Evolutionary conservation across 2,113 vertebrate genomes (phyloP).

Genomic region (Pterocles orientalis): DNA sequence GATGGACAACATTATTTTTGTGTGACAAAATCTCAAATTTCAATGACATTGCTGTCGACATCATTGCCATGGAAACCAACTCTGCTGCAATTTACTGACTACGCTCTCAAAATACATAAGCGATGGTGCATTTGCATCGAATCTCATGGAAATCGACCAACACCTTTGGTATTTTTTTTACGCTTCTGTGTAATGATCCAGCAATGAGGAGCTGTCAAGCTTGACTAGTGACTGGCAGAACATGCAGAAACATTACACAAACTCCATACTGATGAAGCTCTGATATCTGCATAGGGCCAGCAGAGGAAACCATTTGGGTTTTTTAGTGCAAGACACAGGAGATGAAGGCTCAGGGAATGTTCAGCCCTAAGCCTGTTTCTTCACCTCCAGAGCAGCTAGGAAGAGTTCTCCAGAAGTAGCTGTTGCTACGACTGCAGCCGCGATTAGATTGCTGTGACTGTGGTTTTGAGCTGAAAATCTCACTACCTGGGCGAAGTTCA

Average conservation of each 20-base stretch:
- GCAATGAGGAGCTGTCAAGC: background rate
- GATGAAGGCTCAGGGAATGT: background rate
- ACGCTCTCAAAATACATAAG: background rate
- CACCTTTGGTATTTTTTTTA: conserved; percentile 2
- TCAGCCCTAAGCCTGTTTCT: background rate
- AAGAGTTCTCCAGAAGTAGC: background rate
- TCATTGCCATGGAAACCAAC: conserved; percentile 32
- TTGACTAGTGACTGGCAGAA: background rate
- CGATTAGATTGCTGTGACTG: background rate
- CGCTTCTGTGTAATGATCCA: conserved; percentile 19
- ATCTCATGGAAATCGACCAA: background rate
- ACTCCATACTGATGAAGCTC: background rate
- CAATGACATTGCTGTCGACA: background rate
- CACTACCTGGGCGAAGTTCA: background rate
- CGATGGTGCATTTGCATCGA: background rate
- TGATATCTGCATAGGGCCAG: background rate
- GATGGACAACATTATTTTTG: background rate
- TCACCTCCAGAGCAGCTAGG: background rate
- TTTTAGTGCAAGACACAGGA: background rate
- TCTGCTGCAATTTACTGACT: background rate
- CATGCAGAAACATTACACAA: background rate
- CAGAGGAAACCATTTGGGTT: background rate
- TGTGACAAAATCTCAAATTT: background rate
- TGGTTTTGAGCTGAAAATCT: background rate
- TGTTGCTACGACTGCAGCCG: background rate